phyloP scores from a whole-genome alignment of 1,140 invertebrate genomes.

The Riptortus pedestris region DNA sequence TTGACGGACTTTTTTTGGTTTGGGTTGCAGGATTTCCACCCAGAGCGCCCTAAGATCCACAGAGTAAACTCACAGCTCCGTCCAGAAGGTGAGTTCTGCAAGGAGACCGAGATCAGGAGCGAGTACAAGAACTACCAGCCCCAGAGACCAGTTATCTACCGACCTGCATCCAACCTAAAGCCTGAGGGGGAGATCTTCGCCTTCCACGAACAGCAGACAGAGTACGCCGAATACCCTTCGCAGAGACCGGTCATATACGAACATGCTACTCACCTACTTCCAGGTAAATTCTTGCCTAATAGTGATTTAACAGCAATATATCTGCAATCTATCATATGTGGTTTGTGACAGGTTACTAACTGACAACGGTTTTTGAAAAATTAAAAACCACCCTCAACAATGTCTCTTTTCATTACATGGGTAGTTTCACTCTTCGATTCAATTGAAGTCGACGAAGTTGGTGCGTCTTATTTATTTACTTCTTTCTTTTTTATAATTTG shows the following conservation, averaged over 20 bases:
- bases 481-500: too few relatives aligned
- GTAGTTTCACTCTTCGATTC: too few relatives aligned
- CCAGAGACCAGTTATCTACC: slow-evolving; percentile 9
- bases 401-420: too few relatives aligned
- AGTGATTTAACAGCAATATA: too few relatives aligned
- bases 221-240: slow-evolving; percentile 26
- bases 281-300: background rate
- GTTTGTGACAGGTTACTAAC: too few relatives aligned
- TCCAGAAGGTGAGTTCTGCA: slow-evolving; percentile 27
- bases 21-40: slow-evolving; percentile 24
- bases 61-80: slow-evolving; percentile 23
- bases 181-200: slow-evolving; percentile 27
- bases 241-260: slow-evolving; percentile 17
- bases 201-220: slow-evolving; percentile 14
- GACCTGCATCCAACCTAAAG: slow-evolving; percentile 17
- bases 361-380: too few relatives aligned
- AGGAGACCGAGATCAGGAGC: slow-evolving; percentile 22
- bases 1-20: too few relatives aligned
- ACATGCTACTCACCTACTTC: background rate
- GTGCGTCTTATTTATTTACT: too few relatives aligned
- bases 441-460: too few relatives aligned
- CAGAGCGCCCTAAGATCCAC: slow-evolving; percentile 8
- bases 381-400: too few relatives aligned
- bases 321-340: too few relatives aligned
- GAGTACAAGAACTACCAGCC: slow-evolving; percentile 24